phyloP scores from a whole-genome alignment of 2,888 invertebrate species.

The Iphiclides podalirius region DNA sequence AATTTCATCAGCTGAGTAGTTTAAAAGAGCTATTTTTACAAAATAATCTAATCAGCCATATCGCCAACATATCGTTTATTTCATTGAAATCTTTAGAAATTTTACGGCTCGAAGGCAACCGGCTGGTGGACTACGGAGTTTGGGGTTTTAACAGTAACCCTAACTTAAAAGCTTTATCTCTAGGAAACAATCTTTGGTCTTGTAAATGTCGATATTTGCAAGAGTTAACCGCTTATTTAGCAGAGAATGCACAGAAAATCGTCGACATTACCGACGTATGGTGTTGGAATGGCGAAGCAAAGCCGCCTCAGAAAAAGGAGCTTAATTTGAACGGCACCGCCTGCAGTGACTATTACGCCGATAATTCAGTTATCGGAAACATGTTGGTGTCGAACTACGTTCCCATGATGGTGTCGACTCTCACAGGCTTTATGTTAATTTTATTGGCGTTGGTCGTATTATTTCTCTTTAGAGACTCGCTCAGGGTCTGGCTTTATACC shows the following conservation, averaged over 20 bases:
- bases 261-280: constrained; percentile 88
- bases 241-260: constrained; percentile 89
- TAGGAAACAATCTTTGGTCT: constrained; percentile 93
- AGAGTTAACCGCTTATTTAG: constrained; percentile 89
- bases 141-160: constrained; percentile 86
- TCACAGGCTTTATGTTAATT: constrained; percentile 88
- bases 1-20: constrained; percentile 90
- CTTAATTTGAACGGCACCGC: constrained; percentile 91
- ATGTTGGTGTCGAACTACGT: constrained; percentile 91
- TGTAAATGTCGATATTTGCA: constrained; percentile 94
- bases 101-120: constrained; percentile 91
- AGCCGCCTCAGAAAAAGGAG: constrained; percentile 87
- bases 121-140: constrained; percentile 88
- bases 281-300: constrained; percentile 88
- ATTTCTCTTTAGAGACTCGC: constrained; percentile 91
- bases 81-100: constrained; percentile 89
- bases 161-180: constrained; percentile 85
- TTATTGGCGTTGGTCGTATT: constrained; percentile 87
- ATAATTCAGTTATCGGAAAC: constrained; percentile 89
- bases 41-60: constrained; percentile 89
- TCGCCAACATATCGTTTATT: constrained; percentile 89
- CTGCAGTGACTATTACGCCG: constrained; percentile 92
- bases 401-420: constrained; percentile 89
- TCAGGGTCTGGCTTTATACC: constrained; percentile 92
- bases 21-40: constrained; percentile 91